Evolutionary conservation across 2,888 invertebrate species (phyloP), one percentile per base, ranked within the genome.

Genomic region (Stenodera caucasica): DNA sequence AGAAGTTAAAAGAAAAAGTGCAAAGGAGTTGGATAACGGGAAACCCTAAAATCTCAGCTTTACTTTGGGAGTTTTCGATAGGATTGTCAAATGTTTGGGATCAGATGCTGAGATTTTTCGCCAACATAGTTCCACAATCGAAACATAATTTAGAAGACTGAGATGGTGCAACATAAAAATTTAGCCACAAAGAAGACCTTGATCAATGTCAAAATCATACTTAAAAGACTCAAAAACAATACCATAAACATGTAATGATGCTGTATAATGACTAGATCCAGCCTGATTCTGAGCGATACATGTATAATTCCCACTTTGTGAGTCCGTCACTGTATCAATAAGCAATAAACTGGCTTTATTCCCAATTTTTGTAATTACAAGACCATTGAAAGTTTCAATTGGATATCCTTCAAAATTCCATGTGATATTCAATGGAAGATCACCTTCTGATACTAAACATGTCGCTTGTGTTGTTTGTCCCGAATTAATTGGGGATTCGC

Each of bases 391-490:
- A 37, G 67, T 74, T 40, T 78, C 77, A 61, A 83, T 72, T 71
- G 81, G 67, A 61, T 79, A 76, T 54, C 82, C 82, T 63, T 84
- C 79, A 73, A 84, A 83, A 67, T 71, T 82, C 86, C 86, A 86
- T 63, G 74, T 75, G 68, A 86, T 84, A 72, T 84, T 78, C 68
- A 86, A 75, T 60, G 84, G 86, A 55, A 78, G 74, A 76, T 85
- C 85, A 61, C 88, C 90, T 71, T 84, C 82, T 40, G 83, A 82
- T 61, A 87, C 83, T 83, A 86, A 83, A 82, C 88, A 84, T 78
- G 85, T 87, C 70, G 89, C 85, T 81, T 92, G 91, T 71, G 88
- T 90, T 66, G 91, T 88, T 80, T 91, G 90, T 68, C 91, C 92
- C 76, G 88, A 88, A 80, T 87, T 88, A 72, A 91, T 86, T 73